Conservation (phyloP, 1,140 invertebrate genomes). For the Drosophila aff. region DNA sequence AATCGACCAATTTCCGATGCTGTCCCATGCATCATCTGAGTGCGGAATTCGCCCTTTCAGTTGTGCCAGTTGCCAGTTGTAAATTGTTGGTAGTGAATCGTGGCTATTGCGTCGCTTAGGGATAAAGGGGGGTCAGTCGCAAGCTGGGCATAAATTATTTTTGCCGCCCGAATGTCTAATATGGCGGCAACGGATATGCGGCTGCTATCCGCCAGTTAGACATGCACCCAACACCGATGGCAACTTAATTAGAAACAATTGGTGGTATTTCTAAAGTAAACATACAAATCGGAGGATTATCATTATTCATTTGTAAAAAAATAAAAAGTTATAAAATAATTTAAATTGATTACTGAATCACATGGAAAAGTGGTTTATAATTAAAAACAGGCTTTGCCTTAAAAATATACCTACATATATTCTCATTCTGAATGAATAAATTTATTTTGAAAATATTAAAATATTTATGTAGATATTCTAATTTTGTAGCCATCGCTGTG, state of each 20-base stretch:
- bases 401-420: background rate
- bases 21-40: conserved; percentile 29
- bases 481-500: conserved; percentile 2
- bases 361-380: background rate
- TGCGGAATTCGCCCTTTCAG: conserved; percentile 19
- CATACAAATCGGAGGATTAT: background rate
- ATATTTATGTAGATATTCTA: background rate
- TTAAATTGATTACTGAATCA: background rate
- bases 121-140: conserved; percentile 11
- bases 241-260: background rate
- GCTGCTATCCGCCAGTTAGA: conserved; percentile 32
- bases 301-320: background rate
- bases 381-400: no score
- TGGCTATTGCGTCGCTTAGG: background rate
- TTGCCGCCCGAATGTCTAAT: conserved; percentile 65
- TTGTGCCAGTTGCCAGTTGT: conserved; percentile 19
- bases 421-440: background rate
- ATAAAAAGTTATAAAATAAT: no score
- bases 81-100: conserved; percentile 4
- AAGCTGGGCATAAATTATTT: conserved; percentile 73
- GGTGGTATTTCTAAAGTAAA: background rate
- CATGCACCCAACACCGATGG: conserved; percentile 3
- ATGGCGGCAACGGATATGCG: conserved; percentile 71
- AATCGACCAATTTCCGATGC: conserved; percentile 49
- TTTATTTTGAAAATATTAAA: background rate